phyloP scores from a whole-genome alignment of 2,113 vertebrate genomes.

The Amazona guildingii region DNA sequence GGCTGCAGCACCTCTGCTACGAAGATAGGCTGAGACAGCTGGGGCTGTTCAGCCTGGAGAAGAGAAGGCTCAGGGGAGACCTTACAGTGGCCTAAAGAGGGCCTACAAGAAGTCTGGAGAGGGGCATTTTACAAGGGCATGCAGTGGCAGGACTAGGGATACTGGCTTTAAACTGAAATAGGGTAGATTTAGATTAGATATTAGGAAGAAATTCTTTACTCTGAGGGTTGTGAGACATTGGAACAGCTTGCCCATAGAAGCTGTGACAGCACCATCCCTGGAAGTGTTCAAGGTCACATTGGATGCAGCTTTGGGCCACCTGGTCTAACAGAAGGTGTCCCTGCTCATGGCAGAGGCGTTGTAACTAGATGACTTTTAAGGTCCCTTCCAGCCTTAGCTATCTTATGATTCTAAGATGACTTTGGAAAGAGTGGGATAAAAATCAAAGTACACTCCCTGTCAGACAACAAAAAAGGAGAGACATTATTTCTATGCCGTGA shows the following conservation, averaged over 20 bases:
- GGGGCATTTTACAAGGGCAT: background rate
- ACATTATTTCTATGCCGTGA: background rate
- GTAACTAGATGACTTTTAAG: background rate
- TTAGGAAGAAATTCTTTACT: background rate
- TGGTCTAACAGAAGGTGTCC: background rate
- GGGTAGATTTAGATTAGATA: background rate
- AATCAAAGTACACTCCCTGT: background rate
- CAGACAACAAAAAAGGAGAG: background rate
- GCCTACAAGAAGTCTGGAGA: background rate
- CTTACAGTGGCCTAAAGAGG: background rate
- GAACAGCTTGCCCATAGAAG: background rate
- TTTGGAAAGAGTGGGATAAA: background rate
- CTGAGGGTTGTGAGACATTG: background rate
- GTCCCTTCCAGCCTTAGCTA: background rate
- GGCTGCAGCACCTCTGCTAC: background rate
- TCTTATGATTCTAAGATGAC: background rate
- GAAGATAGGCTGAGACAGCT: background rate
- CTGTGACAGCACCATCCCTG: background rate
- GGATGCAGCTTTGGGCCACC: background rate
- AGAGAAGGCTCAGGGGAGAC: background rate
- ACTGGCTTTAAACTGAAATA: background rate
- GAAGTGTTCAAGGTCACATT: background rate
- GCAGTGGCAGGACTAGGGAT: background rate
- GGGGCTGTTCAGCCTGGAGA: background rate
- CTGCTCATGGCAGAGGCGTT: background rate